Conservation (phyloP, 2,888 invertebrate species). For the Thyatira batis region DNA sequence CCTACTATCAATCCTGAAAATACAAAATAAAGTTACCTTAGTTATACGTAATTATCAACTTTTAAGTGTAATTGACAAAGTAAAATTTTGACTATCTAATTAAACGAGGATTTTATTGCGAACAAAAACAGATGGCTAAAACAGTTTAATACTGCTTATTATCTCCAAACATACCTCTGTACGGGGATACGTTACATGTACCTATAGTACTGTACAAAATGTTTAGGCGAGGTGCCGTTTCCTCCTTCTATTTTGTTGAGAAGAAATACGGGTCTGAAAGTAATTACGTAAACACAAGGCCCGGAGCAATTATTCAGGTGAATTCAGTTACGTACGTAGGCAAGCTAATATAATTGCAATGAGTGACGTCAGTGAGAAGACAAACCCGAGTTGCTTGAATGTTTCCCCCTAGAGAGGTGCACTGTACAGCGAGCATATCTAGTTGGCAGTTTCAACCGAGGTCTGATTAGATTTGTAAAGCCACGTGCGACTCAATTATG, state of each 20-base stretch:
- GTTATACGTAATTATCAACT: too few species aligned
- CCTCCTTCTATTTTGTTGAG: background rate
- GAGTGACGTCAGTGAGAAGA: conserved; percentile 28
- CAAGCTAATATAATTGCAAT: conserved; percentile 24
- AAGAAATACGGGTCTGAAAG: background rate
- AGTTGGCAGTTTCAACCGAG: conserved; percentile 36
- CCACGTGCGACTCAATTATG: conserved; percentile 33
- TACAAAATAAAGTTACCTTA: too few species aligned
- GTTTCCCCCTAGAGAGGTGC: conserved; percentile 27
- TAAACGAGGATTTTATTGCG: too few species aligned
- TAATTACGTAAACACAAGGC: background rate
- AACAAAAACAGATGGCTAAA: too few species aligned
- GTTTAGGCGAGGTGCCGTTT: background rate
- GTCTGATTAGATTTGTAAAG: conserved; percentile 47
- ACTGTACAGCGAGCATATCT: conserved; percentile 12
- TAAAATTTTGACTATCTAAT: too few species aligned
- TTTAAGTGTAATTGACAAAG: too few species aligned
- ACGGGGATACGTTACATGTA: too few species aligned
- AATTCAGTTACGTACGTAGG: conserved; percentile 4
- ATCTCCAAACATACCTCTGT: too few species aligned
- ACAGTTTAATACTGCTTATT: too few species aligned
- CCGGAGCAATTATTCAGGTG: background rate
- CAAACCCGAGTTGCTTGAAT: conserved; percentile 29
- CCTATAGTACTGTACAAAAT: too few species aligned
- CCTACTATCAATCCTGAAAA: too few species aligned